Evolutionary conservation across 2,113 vertebrate genomes (phyloP), one percentile per base, ranked within the genome.

Genomic region (Gorsachius goisagi): DNA sequence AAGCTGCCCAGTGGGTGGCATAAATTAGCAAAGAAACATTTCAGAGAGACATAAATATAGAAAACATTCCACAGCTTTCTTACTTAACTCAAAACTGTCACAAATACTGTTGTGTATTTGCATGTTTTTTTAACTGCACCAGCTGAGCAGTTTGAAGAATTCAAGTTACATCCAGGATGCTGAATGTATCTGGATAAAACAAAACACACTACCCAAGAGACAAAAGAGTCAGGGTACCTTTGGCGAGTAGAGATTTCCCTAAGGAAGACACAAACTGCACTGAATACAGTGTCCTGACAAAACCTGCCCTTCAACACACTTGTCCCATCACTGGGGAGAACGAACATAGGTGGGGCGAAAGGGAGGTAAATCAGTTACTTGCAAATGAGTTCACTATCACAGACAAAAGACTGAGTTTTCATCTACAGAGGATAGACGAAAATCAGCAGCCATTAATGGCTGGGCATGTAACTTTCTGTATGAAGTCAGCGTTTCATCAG

Each of bases 1-100:
- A 79, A 63, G 30, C 30, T 88, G 55, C 81, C 77, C 84, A 85
- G 81, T 74, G 59, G 78, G 82, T 94, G 72, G 90, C 76, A 74
- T 93, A 79, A 96, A 85, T 90, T 75, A 79, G 13, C 44, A 72
- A 88, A 78, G 69, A 84, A 95, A 76, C 23, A 41, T 87, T 97
- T 95, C 33, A 84, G 30, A 83, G 52, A 76, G 64, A 85, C 49
- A 58, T 60, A 90, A 95, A 87, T 77, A 90, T 14, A 92, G 47
- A 86, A 94, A 96, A 85, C 10, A 75, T 64, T 44, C 18, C 55
- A 59, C 56, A 72, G 33, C 68, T 97, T 92, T 79, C 80, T 90
- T 89, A 45, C 30, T 88, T 92, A 79, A 74, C 33, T 85, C 33
- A 35, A 89, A 89, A 76, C 44, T 68, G 52, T 62, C 53, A 85